phyloP scores from a whole-genome alignment of 2,888 invertebrate genomes.

The Noctuana brunneofusca region DNA sequence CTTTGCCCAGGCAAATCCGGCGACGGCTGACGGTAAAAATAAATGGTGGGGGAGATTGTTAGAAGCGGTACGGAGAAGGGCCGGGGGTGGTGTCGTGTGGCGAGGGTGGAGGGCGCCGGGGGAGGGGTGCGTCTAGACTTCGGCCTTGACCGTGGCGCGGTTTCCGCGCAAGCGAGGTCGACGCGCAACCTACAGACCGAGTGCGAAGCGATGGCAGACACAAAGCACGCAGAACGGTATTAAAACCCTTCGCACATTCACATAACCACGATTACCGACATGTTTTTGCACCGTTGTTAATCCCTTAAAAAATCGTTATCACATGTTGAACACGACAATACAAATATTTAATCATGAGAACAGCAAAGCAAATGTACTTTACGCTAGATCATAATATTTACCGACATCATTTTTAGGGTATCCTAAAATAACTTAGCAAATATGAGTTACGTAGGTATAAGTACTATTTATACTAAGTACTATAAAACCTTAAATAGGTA shows the following conservation, averaged over 20 bases:
- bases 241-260: neutral
- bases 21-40: conserved; percentile 59
- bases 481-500: no score
- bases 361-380: conserved; percentile 7
- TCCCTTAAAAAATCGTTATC: neutral
- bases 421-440: neutral
- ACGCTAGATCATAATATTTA: neutral
- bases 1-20: conserved; percentile 65
- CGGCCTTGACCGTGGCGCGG: conserved; percentile 78
- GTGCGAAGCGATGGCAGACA: conserved; percentile 46
- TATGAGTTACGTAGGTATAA: neutral
- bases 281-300: neutral
- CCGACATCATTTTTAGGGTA: neutral
- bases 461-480: no score
- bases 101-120: conserved; percentile 47
- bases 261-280: neutral
- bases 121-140: conserved; percentile 72
- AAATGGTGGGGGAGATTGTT: conserved; percentile 55
- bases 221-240: conserved; percentile 40
- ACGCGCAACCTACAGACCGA: conserved; percentile 73
- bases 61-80: conserved; percentile 45
- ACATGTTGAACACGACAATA: neutral
- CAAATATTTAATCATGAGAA: conserved; percentile 15
- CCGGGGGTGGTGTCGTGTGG: conserved; percentile 36
- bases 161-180: conserved; percentile 78